A percentile compares a stretch with the other conserved stretches of the same genome.
Conservation (phyloP, 2,888 invertebrate genomes). For the Ophion obscuratus region DNA sequence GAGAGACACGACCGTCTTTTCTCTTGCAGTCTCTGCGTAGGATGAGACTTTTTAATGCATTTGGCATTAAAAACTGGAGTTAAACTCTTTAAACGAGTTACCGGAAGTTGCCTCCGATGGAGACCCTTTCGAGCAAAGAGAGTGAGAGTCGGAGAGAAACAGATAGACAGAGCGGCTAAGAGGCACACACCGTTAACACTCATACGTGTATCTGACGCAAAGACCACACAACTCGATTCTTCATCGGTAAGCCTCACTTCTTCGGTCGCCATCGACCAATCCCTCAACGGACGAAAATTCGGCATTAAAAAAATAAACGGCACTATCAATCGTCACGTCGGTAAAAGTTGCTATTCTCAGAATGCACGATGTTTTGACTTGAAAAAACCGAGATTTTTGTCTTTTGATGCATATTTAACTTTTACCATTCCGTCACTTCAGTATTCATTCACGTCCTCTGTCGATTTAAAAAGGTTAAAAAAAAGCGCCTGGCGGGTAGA, state of each 20-base stretch:
- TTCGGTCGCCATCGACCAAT: slow-evolving; percentile 42
- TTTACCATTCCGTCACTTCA: no score
- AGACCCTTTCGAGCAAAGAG: slow-evolving; percentile 27
- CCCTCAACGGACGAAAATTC: background rate
- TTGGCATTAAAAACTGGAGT: slow-evolving; percentile 75
- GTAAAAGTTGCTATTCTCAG: background rate
- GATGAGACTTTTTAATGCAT: slow-evolving; percentile 77
- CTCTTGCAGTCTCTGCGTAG: slow-evolving; percentile 65
- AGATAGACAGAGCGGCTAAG: background rate
- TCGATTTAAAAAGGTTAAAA: no score
- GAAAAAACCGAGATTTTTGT: background rate
- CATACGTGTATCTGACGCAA: slow-evolving; percentile 34
- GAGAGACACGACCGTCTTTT: slow-evolving; percentile 40
- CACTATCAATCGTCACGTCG: background rate
- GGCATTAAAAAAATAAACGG: slow-evolving; percentile 47
- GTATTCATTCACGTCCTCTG: no score
- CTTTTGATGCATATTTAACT: no score
- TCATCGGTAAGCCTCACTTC: slow-evolving; percentile 70
- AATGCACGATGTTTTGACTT: background rate
- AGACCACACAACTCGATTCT: slow-evolving; percentile 65
- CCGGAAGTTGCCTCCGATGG: slow-evolving; percentile 71
- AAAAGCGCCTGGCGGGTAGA: no score
- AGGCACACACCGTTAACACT: background rate
- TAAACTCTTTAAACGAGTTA: slow-evolving; percentile 79
- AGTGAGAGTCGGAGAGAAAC: slow-evolving; percentile 14